Conservation (phyloP, 2,888 invertebrate species). For the Troides oblongomaculatus region DNA sequence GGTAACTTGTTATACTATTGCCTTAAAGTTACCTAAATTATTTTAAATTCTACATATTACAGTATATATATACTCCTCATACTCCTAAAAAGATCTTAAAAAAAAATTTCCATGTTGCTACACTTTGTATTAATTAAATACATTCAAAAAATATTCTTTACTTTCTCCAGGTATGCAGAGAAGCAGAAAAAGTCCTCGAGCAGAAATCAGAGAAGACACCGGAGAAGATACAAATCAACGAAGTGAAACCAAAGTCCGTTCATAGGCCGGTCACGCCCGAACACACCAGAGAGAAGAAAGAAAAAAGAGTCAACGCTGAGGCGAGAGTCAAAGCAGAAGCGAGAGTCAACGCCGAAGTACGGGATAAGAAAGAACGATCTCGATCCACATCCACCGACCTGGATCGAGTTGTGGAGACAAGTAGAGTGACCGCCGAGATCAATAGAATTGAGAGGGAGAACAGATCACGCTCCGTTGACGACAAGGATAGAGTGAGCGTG, state of each 20-base stretch:
- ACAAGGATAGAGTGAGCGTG: constrained; percentile 37
- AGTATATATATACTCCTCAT: neutral
- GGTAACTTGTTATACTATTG: constrained; percentile 39
- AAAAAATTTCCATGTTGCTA: neutral
- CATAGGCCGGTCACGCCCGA: constrained; percentile 34
- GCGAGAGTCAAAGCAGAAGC: constrained; percentile 30
- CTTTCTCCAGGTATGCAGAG: constrained; percentile 61
- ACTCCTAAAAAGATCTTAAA: neutral
- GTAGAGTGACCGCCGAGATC: constrained; percentile 38
- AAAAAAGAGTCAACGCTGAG: neutral
- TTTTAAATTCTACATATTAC: neutral
- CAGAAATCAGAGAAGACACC: constrained; percentile 47
- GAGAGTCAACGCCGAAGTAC: constrained; percentile 6
- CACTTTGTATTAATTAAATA: neutral
- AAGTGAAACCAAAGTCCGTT: constrained; percentile 45
- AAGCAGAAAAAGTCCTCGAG: constrained; percentile 71
- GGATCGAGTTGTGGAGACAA: constrained; percentile 22
- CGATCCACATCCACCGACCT: constrained; percentile 32
- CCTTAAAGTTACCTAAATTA: neutral
- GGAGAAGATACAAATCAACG: constrained; percentile 40
- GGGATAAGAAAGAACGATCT: constrained; percentile 34
- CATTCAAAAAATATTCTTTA: neutral
- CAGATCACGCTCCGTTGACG: constrained; percentile 39
- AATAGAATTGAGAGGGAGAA: constrained; percentile 39
- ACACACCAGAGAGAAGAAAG: constrained; percentile 33